A percentile compares a stretch with the other conserved stretches of the same genome.
phyloP scores from a whole-genome alignment of 2,797 vertebrate species.

The Alcedo atthis region DNA sequence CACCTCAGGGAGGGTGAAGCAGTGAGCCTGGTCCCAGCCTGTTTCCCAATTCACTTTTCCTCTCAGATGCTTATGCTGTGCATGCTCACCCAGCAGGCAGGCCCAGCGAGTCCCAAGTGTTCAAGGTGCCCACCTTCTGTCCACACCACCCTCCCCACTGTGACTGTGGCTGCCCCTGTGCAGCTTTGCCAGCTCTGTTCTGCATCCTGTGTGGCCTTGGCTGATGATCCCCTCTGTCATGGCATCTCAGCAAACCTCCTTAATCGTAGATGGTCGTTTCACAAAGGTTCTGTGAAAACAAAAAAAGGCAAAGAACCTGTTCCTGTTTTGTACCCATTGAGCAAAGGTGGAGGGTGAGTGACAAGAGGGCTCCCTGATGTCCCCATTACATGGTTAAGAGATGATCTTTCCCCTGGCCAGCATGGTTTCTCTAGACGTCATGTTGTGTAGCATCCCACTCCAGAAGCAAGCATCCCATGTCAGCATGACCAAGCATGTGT shows the following conservation, averaged over 20 bases:
- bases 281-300: neutral
- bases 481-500: neutral
- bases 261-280: neutral
- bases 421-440: accelerated
- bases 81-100: accelerated
- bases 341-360: neutral
- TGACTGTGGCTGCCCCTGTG: accelerated
- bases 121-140: accelerated
- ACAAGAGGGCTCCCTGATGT: neutral
- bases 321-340: neutral
- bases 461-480: neutral
- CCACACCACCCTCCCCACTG: accelerated
- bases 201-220: neutral
- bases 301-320: neutral
- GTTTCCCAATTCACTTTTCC: neutral
- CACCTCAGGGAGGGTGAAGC: neutral
- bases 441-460: neutral
- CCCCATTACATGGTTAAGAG: accelerated
- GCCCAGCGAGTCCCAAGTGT: accelerated
- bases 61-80: neutral
- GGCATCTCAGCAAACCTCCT: neutral
- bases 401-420: neutral
- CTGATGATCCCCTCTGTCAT: neutral
- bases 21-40: neutral
- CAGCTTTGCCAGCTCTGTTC: neutral